phyloP scores from a whole-genome alignment of 2,888 invertebrate species.

The Oscheius sp. region DNA sequence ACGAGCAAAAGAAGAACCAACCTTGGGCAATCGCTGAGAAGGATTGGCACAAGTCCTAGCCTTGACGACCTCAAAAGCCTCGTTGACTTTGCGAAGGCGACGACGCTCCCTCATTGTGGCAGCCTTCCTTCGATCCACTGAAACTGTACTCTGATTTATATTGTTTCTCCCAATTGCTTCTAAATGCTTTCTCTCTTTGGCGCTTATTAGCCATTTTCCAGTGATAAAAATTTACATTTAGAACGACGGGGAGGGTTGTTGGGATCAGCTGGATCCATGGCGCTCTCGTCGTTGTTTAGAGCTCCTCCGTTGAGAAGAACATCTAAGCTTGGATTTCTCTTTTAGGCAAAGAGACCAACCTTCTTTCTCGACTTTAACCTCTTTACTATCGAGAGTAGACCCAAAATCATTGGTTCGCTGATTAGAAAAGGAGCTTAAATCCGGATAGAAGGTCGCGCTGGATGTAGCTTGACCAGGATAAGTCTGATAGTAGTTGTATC shows the following conservation, averaged over 20 bases:
- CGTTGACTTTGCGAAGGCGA: conserved; percentile 93
- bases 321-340: neutral
- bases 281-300: conserved; percentile 1
- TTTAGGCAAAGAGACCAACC: conserved; percentile 10
- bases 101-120: conserved; percentile 93
- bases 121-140: conserved; percentile 93
- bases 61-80: conserved; percentile 94
- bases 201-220: too few species aligned
- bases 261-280: conserved; percentile 1
- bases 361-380: conserved; percentile 26
- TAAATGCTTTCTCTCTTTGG: neutral
- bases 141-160: conserved; percentile 73
- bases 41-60: conserved; percentile 92
- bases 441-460: conserved; percentile 22
- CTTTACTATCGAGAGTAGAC: conserved; percentile 13
- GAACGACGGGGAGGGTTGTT: conserved; percentile 36
- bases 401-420: conserved; percentile 18
- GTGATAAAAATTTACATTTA: conserved; percentile 38
- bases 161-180: neutral
- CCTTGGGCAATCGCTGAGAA: conserved; percentile 91
- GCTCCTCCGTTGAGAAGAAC: neutral
- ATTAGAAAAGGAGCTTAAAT: conserved; percentile 21
- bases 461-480: conserved; percentile 31
- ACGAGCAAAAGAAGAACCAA: too few species aligned
- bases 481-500: conserved; percentile 28